phyloP scores from a whole-genome alignment of 2,113 vertebrate genomes.

The Phalacrocorax brasilianus region DNA sequence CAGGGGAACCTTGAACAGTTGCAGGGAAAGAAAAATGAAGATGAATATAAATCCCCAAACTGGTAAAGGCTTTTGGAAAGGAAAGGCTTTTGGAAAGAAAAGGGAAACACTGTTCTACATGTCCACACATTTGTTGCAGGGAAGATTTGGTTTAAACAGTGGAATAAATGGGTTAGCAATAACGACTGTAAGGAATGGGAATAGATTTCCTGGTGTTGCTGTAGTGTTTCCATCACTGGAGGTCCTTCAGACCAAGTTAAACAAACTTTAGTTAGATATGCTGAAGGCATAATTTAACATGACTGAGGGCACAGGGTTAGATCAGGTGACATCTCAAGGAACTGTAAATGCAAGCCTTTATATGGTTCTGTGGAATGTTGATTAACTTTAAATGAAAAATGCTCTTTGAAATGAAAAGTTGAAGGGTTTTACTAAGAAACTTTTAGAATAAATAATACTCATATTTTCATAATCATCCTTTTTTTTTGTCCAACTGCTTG shows the following conservation, averaged over 20 bases:
- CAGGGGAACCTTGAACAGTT: not conserved
- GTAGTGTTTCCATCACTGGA: not conserved
- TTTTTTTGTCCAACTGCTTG: not conserved
- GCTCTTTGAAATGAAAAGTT: not conserved
- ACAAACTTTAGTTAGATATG: not conserved
- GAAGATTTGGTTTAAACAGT: not conserved
- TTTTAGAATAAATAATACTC: not conserved
- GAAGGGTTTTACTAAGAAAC: not conserved
- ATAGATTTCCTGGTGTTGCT: not conserved
- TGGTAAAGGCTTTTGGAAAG: not conserved
- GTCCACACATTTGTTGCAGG: not conserved
- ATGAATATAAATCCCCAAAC: not conserved
- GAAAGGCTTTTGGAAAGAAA: not conserved
- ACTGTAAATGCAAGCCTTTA: not conserved
- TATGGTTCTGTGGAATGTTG: not conserved
- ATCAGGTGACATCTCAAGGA: not conserved
- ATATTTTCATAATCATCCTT: not conserved
- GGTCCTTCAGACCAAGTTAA: not conserved
- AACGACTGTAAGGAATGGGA: not conserved
- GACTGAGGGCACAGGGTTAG: not conserved
- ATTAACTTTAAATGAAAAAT: not conserved
- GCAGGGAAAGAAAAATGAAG: not conserved
- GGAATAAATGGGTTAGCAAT: not conserved
- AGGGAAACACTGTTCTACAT: not conserved
- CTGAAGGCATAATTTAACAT: not conserved